Base-by-base conservation (phyloP, 2,888 invertebrate genomes). In the Apeira syringaria region DNA sequence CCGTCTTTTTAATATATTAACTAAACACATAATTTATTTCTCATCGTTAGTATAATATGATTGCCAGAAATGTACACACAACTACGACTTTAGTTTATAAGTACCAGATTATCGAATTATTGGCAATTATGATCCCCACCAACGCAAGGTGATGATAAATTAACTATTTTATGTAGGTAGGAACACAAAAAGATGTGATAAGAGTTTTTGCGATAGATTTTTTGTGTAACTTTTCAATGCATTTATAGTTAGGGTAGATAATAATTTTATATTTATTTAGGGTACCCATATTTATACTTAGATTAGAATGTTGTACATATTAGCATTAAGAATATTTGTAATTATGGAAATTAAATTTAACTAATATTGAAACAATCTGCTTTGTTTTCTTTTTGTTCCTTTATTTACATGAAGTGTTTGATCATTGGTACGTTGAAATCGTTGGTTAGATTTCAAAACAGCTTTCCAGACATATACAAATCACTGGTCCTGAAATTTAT, bases 161-260 rank as follows among this genome's bases (percentile, higher is more conserved):
- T 2, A 17, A 32, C 18, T 12, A 13, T 24, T 18, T 62, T 59
- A 70, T 70, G 74, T 81, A 15, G 15, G 15, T 15, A 15, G 15
- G 15, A 15, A 83, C 82, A 85, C 82, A 81, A 80, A 76, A 77
- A 71, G 61, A 83, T 89, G 87, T 87, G 87, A 87, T 88, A 88
- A n/a, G 76, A 57, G 67, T 64, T 33, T 32, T 53, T 67, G 74
- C 55, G 70, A 62, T 68, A 64, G 58, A n/a, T 65, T 74, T 75
- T 75, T 40, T 40, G 45, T 83, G 77, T 81, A 78, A 76, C 61
- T 67, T 71, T 74, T 74, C 66, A 66, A 76, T 82, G 84, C 84
- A 87, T 86, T 87, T 86, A 81, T 78, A 78, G 69, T 53, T 59
- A 58, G 44, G 38, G 37, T 61, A 60, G 59, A 47, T n/a, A 50